A percentile compares a stretch with the other conserved stretches of the same genome.
Evolutionary conservation across 2,113 vertebrate species (phyloP).

Genomic region (Gasterosteus nipponicus): DNA sequence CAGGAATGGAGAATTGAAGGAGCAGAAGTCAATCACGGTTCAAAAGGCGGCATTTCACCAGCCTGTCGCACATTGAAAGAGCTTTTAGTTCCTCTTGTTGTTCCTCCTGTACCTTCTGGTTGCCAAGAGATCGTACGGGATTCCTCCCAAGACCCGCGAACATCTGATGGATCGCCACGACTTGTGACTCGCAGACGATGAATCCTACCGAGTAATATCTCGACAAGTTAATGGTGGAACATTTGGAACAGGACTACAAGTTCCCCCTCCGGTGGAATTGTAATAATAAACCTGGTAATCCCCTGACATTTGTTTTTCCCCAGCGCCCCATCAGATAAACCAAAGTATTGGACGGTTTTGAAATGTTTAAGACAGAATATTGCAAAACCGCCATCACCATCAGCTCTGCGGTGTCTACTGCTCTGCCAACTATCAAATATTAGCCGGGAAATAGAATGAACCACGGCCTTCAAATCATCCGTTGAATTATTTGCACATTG

Average conservation of each 20-base stretch:
- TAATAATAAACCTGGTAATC: neutral
- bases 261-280: neutral
- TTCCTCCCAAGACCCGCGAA: neutral
- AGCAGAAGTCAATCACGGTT: slow-evolving; percentile 35
- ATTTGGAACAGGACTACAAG: neutral
- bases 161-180: neutral
- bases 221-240: neutral
- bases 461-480: neutral
- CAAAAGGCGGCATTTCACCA: neutral
- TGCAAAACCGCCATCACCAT: neutral
- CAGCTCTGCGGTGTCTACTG: neutral
- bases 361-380: neutral
- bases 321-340: neutral
- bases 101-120: neutral
- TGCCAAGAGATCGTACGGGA: neutral
- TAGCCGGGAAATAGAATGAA: neutral
- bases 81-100: neutral
- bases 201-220: neutral
- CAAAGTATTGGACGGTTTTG: too few species aligned
- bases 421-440: neutral
- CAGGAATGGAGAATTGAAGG: slow-evolving; percentile 18
- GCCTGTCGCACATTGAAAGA: too few species aligned
- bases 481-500: neutral
- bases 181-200: neutral
- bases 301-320: neutral